Evolutionary conservation across 2,113 vertebrate species (phyloP), one percentile per base, ranked within the genome.

Genomic region (Dolichallabes microphthalmus): DNA sequence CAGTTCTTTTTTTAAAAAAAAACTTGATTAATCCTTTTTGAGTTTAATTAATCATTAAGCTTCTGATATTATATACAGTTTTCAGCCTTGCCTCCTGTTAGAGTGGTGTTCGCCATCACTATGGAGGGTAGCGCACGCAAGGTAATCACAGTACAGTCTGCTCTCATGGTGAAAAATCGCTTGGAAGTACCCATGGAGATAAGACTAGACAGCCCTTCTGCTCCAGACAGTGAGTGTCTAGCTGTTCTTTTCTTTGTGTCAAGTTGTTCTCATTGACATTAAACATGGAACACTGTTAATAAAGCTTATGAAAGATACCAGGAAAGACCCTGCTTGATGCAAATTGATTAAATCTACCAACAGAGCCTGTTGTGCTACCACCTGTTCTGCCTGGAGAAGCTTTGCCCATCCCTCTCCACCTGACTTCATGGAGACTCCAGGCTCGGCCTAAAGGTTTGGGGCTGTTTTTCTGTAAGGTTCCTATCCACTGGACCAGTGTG

Each of bases 91-190:
- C 98, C 98, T 0, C 97, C 98, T 0, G 98, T 99, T 85, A 94
- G 98, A 84, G 97, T 99, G 74, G 98, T 99, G 2, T 99, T 99
- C 85, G 96, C 97, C 0, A 96, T 99, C 15, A 98, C 96, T 0
- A 97, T 99, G 97, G 98, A 99, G 90, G 98, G 98, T 30, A 98
- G 97, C 0, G 97, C 98, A 57, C 94, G 97, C 78, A 99, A 99
- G 80, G 97, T 99, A 17, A 96, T 99, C 75, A 99, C 98, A 0
- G 98, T 99, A 1, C 97, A 97, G 17, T 99, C 98, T 0, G 97
- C 98, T 39, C 93, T 99, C 86, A 96, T 97, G 74, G 97, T 99
- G 86, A 97, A 94, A 92, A 99, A 99, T 94, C 95, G 93, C 25
- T 93, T 99, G 68, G 97, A 99, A 78, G 95, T 93, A 0, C 96